Evolutionary conservation across 2,888 invertebrate genomes (phyloP).

Genomic region (Athalia rosae): DNA sequence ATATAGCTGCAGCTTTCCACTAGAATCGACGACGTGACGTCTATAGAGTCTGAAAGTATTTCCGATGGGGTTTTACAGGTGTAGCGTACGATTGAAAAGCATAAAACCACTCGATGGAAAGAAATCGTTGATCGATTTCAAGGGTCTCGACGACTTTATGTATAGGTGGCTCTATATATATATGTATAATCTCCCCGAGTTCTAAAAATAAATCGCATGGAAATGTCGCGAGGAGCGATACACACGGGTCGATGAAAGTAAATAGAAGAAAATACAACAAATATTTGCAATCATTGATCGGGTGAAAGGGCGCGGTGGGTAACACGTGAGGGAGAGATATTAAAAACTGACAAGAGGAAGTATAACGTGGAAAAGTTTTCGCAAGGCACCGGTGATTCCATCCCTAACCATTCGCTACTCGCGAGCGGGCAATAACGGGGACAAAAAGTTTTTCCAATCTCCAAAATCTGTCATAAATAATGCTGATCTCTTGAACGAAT

Average conservation of each 20-base stretch:
- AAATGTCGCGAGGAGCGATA: not conserved
- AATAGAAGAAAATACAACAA: not conserved
- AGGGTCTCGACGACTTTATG: too few relatives aligned
- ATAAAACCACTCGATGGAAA: constrained; percentile 2
- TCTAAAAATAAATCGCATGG: not conserved
- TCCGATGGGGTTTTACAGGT: not conserved
- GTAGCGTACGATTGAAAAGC: constrained; percentile 4
- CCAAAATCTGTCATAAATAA: constrained; percentile 58
- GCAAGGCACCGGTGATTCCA: not conserved
- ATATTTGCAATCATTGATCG: not conserved
- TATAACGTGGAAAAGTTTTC: constrained; percentile 4
- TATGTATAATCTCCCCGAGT: not conserved
- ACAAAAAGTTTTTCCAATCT: constrained; percentile 53
- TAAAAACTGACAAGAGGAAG: not conserved
- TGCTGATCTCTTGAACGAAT: constrained; percentile 44
- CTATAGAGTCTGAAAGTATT: constrained; percentile 2
- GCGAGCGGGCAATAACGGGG: constrained; percentile 15
- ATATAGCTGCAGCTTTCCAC: not conserved
- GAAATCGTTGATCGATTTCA: not conserved
- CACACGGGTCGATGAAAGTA: not conserved
- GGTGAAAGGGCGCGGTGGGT: not conserved
- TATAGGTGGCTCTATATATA: too few relatives aligned
- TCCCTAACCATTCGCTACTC: constrained; percentile 2
- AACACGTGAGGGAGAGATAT: not conserved
- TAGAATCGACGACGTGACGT: not conserved